Evolutionary conservation across 2,113 vertebrate genomes (phyloP).

Genomic region (Alaudala cheleensis): DNA sequence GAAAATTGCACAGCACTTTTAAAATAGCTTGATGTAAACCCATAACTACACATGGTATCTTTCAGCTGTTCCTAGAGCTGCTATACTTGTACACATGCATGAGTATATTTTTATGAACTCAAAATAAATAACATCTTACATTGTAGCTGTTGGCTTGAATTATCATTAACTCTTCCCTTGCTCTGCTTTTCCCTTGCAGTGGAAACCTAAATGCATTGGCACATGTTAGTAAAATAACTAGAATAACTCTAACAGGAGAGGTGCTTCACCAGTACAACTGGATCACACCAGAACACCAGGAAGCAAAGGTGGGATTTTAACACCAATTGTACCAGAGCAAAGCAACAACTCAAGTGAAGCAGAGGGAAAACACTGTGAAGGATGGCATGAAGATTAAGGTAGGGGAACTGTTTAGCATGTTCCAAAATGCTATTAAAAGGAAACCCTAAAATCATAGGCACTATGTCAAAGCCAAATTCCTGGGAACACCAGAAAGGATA

Average conservation of each 20-base stretch:
- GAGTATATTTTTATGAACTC: not conserved
- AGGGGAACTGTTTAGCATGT: not conserved
- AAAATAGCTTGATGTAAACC: not conserved
- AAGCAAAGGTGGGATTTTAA: not conserved
- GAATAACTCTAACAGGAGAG: not conserved
- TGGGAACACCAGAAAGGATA: not conserved
- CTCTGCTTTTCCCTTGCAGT: not conserved
- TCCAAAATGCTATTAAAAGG: not conserved
- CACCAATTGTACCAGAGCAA: not conserved
- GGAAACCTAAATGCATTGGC: not conserved
- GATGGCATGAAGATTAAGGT: not conserved
- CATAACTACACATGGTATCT: not conserved
- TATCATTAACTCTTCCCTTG: not conserved
- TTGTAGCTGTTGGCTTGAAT: not conserved
- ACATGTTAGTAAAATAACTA: not conserved
- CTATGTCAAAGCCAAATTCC: not conserved
- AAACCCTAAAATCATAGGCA: not conserved
- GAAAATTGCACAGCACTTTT: not conserved
- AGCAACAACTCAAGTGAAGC: not conserved
- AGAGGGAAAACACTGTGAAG: not conserved
- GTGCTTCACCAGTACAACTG: not conserved
- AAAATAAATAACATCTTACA: not conserved
- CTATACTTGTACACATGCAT: not conserved
- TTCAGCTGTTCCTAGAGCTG: not conserved
- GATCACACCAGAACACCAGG: fast-evolving